Conservation (phyloP, 2,888 invertebrate genomes). For the Chouioia cunea region DNA sequence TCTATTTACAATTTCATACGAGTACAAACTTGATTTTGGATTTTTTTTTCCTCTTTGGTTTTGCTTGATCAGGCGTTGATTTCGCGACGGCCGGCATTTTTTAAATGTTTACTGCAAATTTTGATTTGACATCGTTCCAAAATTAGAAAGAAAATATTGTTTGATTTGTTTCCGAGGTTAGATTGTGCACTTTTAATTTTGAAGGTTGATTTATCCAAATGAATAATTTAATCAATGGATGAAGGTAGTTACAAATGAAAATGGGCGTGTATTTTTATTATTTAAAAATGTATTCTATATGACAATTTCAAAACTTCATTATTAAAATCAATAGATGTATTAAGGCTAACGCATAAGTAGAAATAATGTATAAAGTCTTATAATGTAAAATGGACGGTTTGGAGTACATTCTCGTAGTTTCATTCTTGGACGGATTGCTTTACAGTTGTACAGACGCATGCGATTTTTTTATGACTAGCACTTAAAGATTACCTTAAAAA, state of each 20-base stretch:
- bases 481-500: slow-evolving; percentile 2
- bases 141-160: background rate
- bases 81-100: slow-evolving; percentile 12
- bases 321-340: slow-evolving; percentile 9
- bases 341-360: background rate
- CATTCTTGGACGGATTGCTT: slow-evolving; percentile 26
- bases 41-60: slow-evolving; percentile 10
- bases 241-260: slow-evolving; percentile 26
- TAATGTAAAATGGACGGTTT: slow-evolving; percentile 27
- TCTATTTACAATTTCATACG: background rate
- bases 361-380: slow-evolving; percentile 17
- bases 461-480: slow-evolving; percentile 11
- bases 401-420: slow-evolving; percentile 17
- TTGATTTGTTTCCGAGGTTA: slow-evolving; percentile 4
- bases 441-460: slow-evolving; percentile 5
- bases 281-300: slow-evolving; percentile 33
- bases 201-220: background rate
- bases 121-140: background rate
- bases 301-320: slow-evolving; percentile 29
- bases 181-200: slow-evolving; percentile 5
- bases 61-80: background rate
- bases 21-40: background rate
- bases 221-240: slow-evolving; percentile 10
- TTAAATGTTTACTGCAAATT: slow-evolving; percentile 2
- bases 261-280: slow-evolving; percentile 4